Base-by-base conservation (phyloP, 2,113 vertebrate species). In the Zonotrichia leucophrys region DNA sequence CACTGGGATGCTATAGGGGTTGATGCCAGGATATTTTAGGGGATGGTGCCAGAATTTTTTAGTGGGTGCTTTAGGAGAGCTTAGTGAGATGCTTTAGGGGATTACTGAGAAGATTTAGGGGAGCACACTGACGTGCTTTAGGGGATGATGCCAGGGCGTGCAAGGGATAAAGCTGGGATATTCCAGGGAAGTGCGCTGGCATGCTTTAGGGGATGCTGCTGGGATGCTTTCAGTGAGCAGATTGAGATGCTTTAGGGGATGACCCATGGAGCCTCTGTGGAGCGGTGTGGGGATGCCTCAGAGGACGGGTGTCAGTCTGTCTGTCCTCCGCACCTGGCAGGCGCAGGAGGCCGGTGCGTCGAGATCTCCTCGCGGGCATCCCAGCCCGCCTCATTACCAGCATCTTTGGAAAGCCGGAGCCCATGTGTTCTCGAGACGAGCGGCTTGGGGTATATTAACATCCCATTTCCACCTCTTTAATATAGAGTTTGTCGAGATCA, bases 401-500 rank as follows among this genome's bases (percentile, higher is more conserved):
- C 47, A 25, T 30, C 55, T 39, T 42, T 1, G 63, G 78, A 82
- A 87, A 92, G 69, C 81, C 3, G 50, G 95, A 94, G 53, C 89
- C 86, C 94, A 94, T 94, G 97, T 96, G 96, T 93, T 95, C 64
- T 82, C 49, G 41, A 93, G 89, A 74, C 55, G 49, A 94, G 95
- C 87, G 25, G 62, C 88, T 91, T 33, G 81, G 96, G 96, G 93
- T 97, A 92, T 96, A 96, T 96, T 97, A 97, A 97, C 96, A 97
- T 94, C 94, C 95, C 96, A 97, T 94, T 97, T 96, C 93, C 92
- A 94, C 89, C 96, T 97, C 92, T 96, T 98, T 98, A 98, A 98
- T 98, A 97, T 89, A 95, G 87, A 95, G 95, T 97, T 95, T 91
- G 95, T 72, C 60, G 85, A 82, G 96, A 93, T 97, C 97, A 98